Percentiles rank a stretch among this genome's conserved stretches.
Evolutionary conservation across 1,140 invertebrate species (phyloP).

Genomic region (Diplogasteroides magnus): DNA sequence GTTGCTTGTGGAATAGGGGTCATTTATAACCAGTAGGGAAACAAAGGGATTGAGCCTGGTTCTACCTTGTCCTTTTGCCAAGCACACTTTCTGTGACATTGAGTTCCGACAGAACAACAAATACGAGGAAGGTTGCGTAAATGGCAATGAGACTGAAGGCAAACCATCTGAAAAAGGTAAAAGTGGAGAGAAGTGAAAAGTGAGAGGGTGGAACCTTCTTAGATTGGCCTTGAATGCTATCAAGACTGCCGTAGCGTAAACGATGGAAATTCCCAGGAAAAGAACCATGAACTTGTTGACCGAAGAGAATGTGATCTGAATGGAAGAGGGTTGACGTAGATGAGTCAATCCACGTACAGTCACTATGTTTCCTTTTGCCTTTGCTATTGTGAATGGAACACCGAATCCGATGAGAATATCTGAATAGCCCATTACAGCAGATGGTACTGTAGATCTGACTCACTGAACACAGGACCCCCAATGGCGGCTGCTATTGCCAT

Average conservation of each 20-base stretch:
- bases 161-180: conserved; percentile 56
- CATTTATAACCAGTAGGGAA: no score
- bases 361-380: conserved; percentile 53
- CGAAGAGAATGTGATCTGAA: no score
- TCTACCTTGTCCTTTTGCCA: no score
- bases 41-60: no score
- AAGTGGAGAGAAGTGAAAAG: conserved; percentile 51
- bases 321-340: background rate
- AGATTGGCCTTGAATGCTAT: conserved; percentile 56
- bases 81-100: no score
- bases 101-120: conserved; percentile 57
- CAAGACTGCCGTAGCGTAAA: background rate
- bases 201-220: conserved; percentile 53
- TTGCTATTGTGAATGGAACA: conserved; percentile 61
- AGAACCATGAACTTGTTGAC: background rate
- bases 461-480: conserved; percentile 68
- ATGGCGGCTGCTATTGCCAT: conserved; percentile 70
- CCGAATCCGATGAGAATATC: conserved; percentile 62
- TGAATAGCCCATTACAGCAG: conserved; percentile 22
- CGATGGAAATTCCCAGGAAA: background rate
- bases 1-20: no score
- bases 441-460: background rate
- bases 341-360: conserved; percentile 35
- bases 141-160: conserved; percentile 57
- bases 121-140: conserved; percentile 58